Conservation (phyloP, 2,797 vertebrate species). For the Antennarius maculatus region DNA sequence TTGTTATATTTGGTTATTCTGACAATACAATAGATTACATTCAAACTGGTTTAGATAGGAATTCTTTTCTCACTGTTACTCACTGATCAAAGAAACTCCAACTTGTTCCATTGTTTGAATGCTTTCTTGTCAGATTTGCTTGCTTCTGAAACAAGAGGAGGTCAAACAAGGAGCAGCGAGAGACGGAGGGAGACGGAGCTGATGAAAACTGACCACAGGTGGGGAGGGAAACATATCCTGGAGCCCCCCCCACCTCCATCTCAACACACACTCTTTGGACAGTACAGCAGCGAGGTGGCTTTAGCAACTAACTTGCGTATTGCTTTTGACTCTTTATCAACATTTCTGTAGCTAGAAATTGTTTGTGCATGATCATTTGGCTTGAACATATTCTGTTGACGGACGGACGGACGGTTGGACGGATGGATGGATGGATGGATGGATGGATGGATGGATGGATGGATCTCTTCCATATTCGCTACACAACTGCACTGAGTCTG, state of each 20-base stretch:
- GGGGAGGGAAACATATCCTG: constrained; percentile 23
- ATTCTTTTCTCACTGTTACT: constrained; percentile 1
- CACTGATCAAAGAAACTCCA: constrained; percentile 25
- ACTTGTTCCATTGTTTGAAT: constrained; percentile 31
- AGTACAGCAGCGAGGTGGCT: constrained; percentile 52
- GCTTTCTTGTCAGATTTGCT: constrained; percentile 35
- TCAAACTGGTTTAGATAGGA: constrained; percentile 18
- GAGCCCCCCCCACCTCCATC: constrained; percentile 29
- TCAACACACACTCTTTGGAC: constrained; percentile 42
- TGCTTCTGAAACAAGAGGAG: constrained; percentile 43
- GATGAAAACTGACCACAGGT: constrained; percentile 70
- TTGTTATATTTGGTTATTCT: no score
- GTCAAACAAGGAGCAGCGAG: constrained; percentile 54
- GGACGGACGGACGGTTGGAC: no score
- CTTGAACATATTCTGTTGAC: no score
- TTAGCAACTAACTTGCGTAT: constrained; percentile 7
- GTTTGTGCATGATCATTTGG: no score
- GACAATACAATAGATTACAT: no score
- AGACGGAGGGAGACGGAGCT: constrained; percentile 46
- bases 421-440: no score
- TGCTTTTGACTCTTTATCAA: no score
- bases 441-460: no score
- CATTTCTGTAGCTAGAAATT: no score
- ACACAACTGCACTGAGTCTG: no score
- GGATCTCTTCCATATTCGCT: no score